phyloP scores from a whole-genome alignment of 2,888 invertebrate genomes.

The Drosophila bunnanda region DNA sequence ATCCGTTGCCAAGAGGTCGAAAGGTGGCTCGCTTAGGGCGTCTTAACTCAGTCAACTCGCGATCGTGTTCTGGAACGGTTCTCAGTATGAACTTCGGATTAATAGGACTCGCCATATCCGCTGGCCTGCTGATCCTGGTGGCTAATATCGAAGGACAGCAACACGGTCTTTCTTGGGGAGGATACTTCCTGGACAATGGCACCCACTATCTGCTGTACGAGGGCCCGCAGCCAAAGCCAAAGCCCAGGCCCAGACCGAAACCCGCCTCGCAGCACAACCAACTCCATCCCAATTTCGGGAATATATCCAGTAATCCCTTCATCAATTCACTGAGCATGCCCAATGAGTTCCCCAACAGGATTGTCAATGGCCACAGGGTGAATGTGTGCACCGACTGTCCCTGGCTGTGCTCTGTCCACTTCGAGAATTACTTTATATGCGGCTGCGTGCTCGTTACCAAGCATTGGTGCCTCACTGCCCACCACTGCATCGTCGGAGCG shows the following conservation, averaged over 20 bases:
- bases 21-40: background rate
- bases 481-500: constrained; percentile 52
- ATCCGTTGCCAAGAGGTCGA: constrained; percentile 17
- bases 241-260: background rate
- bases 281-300: constrained; percentile 2
- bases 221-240: background rate
- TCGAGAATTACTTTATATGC: constrained; percentile 38
- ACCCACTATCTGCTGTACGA: constrained; percentile 37
- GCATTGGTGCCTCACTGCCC: constrained; percentile 63
- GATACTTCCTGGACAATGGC: constrained; percentile 44
- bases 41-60: constrained; percentile 1
- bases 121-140: constrained; percentile 5
- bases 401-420: constrained; percentile 56
- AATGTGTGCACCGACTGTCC: constrained; percentile 48
- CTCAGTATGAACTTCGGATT: constrained; percentile 5
- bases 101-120: background rate
- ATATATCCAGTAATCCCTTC: constrained; percentile 34
- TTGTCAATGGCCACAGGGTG: constrained; percentile 57
- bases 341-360: constrained; percentile 45
- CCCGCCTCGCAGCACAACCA: background rate
- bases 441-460: constrained; percentile 57
- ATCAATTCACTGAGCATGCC: constrained; percentile 34
- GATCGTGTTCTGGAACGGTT: constrained; percentile 14
- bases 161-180: constrained; percentile 3
- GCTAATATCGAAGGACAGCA: background rate